Percentiles rank a stretch among this genome's conserved stretches.
phyloP scores from a whole-genome alignment of 1,140 invertebrate genomes.

The Mya arenaria region DNA sequence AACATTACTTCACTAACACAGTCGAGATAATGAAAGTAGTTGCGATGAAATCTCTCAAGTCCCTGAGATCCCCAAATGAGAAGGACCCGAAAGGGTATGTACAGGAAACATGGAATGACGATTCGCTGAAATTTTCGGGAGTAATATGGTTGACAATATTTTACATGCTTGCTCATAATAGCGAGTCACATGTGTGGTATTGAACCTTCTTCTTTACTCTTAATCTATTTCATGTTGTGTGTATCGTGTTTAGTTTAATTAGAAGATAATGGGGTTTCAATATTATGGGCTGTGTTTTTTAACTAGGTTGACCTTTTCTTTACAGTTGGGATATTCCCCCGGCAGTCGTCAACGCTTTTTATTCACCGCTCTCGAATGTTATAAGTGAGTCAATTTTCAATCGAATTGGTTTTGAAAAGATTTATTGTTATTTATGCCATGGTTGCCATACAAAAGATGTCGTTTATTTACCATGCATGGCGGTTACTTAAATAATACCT shows the following conservation, averaged over 20 bases:
- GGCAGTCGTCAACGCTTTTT: slow-evolving; percentile 94
- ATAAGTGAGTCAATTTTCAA: slow-evolving; percentile 85
- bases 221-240: too few relatives aligned
- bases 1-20: slow-evolving; percentile 45
- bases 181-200: too few relatives aligned
- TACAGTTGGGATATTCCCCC: slow-evolving; percentile 29
- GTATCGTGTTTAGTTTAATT: too few relatives aligned
- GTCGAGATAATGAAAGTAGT: slow-evolving; percentile 26
- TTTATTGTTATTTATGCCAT: neutral
- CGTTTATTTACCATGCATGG: neutral
- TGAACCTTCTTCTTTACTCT: too few relatives aligned
- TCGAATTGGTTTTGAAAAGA: neutral
- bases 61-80: slow-evolving; percentile 35
- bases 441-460: neutral
- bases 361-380: slow-evolving; percentile 97
- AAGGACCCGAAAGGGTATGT: slow-evolving; percentile 30
- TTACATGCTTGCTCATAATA: too few relatives aligned
- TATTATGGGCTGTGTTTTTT: too few relatives aligned
- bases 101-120: too few relatives aligned
- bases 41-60: slow-evolving; percentile 31
- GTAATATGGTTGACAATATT: too few relatives aligned
- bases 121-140: too few relatives aligned
- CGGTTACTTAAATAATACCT: neutral
- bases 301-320: too few relatives aligned
- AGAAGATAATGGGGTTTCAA: too few relatives aligned